Percentiles rank a stretch among this genome's conserved stretches.
These are phyloP conservation scores for Corbicula japonica DNA, from an alignment of 2,888 invertebrate genomes.

Conservation along the genomic window DNA sequence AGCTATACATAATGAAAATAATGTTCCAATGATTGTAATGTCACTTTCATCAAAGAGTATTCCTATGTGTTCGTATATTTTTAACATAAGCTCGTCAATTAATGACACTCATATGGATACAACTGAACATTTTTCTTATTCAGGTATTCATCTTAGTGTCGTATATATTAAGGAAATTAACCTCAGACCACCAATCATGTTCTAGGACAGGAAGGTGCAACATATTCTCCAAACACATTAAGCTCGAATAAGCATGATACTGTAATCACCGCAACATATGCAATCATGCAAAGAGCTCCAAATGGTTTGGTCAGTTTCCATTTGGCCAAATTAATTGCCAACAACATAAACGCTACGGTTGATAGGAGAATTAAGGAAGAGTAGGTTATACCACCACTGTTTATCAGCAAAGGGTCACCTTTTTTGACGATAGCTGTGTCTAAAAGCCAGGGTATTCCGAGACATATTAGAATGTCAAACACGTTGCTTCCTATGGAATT, in stretches of 20 bases:
- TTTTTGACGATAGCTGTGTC: slow-evolving; percentile 72
- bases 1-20: too few species aligned
- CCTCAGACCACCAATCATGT: too few species aligned
- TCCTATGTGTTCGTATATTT: too few species aligned
- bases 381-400: slow-evolving; percentile 93
- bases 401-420: slow-evolving; percentile 91
- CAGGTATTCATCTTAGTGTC: too few species aligned
- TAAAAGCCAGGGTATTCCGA: slow-evolving; percentile 85
- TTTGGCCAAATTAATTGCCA: slow-evolving; percentile 90
- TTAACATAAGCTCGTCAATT: too few species aligned
- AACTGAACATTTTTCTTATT: too few species aligned
- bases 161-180: too few species aligned
- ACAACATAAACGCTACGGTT: slow-evolving; percentile 91
- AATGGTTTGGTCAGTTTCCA: slow-evolving; percentile 90
- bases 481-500: slow-evolving; percentile 86
- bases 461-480: slow-evolving; percentile 84
- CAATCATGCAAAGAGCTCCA: slow-evolving; percentile 90
- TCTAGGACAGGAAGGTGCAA: slow-evolving; percentile 47
- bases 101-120: too few species aligned
- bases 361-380: slow-evolving; percentile 92
- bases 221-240: slow-evolving; percentile 95
- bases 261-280: slow-evolving; percentile 91
- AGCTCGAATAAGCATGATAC: slow-evolving; percentile 93
- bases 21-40: too few species aligned
- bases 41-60: too few species aligned